Base-by-base conservation (phyloP, 2,888 invertebrate genomes). In the Crioceris asparagi region DNA sequence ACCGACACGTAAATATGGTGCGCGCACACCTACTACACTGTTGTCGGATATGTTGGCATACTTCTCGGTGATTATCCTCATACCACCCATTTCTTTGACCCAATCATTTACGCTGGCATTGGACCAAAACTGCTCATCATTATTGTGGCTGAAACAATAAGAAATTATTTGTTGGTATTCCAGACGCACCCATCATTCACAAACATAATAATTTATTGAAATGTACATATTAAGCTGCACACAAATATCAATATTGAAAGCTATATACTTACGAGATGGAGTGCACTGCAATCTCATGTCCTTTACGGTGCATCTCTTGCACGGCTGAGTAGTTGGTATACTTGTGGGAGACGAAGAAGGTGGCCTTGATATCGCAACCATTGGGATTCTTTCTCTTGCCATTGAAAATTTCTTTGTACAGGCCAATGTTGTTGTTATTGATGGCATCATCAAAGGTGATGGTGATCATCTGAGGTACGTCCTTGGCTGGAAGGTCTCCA, bases 81-180 rank as follows among this genome's bases (percentile, higher is more conserved):
- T 87, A 41, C 91, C 91, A 26, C 88, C 88, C 90, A 91, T 91
- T 68, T 91, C 91, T 62, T 87, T 88, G 35, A 87, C 87, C 91
- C 91, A 92, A 64, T 83, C 88, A 56, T 85, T 90, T 11, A 88
- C 87, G 7, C 85, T 81, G 8, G 90, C 90, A 58, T 88, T 86
- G 49, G 87, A 87, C 91, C 91, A 92, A 73, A 88, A 91, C 32
- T 79, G 79, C 63, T 90, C 90, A 51, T 90, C 87, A 50, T 87
- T 83, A 54, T 90, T 91, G 67, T 92, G 91, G 43, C 87, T 87
- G 61, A 15, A 61, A 60, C 17, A 40, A 41, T n/a, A n/a, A n/a
- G n/a, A n/a, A n/a, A n/a, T n/a, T n/a, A n/a, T n/a, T n/a, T n/a
- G n/a, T n/a, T n/a, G n/a, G n/a, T n/a, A n/a, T n/a, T n/a, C n/a